Evolutionary conservation across 1,140 invertebrate species (phyloP), one percentile per base, ranked within the genome.

Genomic region (Bacillus rossius): DNA sequence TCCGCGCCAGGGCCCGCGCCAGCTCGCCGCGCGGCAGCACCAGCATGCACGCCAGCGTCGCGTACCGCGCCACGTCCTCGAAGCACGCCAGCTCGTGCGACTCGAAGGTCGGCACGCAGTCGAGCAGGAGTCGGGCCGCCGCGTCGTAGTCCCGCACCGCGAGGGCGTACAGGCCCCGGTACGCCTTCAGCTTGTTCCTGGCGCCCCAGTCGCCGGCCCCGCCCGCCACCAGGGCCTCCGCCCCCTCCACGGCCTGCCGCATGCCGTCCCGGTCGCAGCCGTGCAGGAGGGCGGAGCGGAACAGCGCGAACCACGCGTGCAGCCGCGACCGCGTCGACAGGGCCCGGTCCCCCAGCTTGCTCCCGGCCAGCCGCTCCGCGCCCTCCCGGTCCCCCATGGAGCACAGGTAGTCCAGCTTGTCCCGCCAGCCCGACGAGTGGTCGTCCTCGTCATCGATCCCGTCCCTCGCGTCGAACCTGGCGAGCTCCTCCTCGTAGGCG

Each of bases 191-290:
- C 60, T 97, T 86, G 74, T 99, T 99, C 62, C 97, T 84, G 49
- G 96, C 85, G 68, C 99, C 94, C 98, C 98, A 99, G 75, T 99
- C 98, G 25, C 97, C 98, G 62, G 96, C 97, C 78, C 98, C 94
- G 42, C 42, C 42, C 8, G 5, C 42, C 22, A 45, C 22, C 3
- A 45, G 3, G 16, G 5, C 14, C 8, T 19, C 42, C 7, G 94
- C 95, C 73, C 96, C 96, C 57, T 95, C 92, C 60, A 98, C 91
- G 71, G 95, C 95, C 62, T 85, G 81, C 22, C 87, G 93, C 59
- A 96, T 93, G 22, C 94, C 80, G 75, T 94, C 89, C 72, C 96
- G 91, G 73, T 98, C 94, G 65, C 86, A 79, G 64, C 85, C 73
- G 70, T 94, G 95, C 70, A 96, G 98, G 17, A 96, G 77, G 14